phyloP scores from a whole-genome alignment of 2,888 invertebrate species.

The Pantelozetes paolii region DNA sequence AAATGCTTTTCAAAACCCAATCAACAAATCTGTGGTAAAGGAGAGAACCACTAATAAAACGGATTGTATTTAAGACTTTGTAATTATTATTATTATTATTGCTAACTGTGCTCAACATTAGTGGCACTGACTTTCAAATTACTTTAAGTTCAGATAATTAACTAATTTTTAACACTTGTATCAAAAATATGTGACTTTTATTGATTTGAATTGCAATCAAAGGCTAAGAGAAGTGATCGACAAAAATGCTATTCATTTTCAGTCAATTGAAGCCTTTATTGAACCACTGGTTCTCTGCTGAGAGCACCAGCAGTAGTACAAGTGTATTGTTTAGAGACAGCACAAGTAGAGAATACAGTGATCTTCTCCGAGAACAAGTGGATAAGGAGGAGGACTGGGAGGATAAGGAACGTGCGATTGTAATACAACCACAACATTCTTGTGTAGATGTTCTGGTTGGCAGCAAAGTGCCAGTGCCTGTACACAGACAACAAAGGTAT shows the following conservation, averaged over 20 bases:
- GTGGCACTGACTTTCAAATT: background rate
- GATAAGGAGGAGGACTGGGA: background rate
- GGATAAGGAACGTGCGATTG: background rate
- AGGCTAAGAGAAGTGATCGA: background rate
- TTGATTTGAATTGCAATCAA: background rate
- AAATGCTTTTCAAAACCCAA: background rate
- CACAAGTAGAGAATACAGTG: background rate
- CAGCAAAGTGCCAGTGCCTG: background rate
- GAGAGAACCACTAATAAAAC: background rate
- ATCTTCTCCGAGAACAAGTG: background rate
- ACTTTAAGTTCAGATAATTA: too few relatives aligned
- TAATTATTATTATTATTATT: background rate
- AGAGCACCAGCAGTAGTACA: background rate
- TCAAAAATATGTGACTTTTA: background rate
- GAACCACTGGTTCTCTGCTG: background rate
- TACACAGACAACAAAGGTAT: background rate
- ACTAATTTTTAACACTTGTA: too few relatives aligned
- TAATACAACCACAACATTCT: slow-evolving; percentile 1
- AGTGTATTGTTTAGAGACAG: background rate
- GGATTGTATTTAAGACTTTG: background rate
- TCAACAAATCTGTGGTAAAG: slow-evolving; percentile 4
- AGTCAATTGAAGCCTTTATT: background rate
- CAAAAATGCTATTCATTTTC: background rate
- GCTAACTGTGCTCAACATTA: slow-evolving; percentile 9
- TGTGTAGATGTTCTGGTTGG: slow-evolving; percentile 5